Evolutionary conservation across 2,888 invertebrate species (phyloP), one percentile per base, ranked within the genome.

Genomic region (Pantelozetes paolii): DNA sequence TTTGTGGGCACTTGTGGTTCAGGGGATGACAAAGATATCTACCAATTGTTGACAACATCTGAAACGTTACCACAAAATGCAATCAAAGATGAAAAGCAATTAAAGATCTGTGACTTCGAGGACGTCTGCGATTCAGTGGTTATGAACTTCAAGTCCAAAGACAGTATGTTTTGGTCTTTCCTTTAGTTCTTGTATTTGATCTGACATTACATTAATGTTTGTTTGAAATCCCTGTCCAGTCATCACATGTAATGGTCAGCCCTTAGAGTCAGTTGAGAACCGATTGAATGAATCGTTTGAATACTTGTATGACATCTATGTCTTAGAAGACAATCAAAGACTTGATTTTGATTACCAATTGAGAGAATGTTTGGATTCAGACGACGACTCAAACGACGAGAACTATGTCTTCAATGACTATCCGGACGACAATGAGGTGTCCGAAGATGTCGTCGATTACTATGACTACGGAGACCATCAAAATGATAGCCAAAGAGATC

Each of bases 331-430:
- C 30, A 26, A 28, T 5, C 13, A 59, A 26, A 11, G 15, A 3
- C 59, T 30, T 59, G 15, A 59, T 15, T 2, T 30, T 8, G 59
- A 70, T 6, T 3, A 70, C 8, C 18, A 13, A 13, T n/a, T 40
- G 11, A 13, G 64, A 15, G 32, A 45, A 15, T n/a, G 36, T 50
- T 23, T 5, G 13, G 64, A 54, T 15, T 23, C 11, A n/a, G 50
- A 73, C 40, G 62, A 59, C 9, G 59, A 59, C 32, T 59, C 59
- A 9, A 74, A 72, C 48, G 72, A 74, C 40, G 74, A 74, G 59
- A 42, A 74, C 62, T 72, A 74, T 50, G 62, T 28, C 26, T 74
- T 64, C 26, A 74, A 74, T 73, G 74, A 74, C 32, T 74, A 74
- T 67, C 74, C 74, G 5, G 74, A 74, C 26, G 74, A 74, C 23